Evolutionary conservation across 2,113 vertebrate genomes (phyloP).

Genomic region (Globicephala melas): DNA sequence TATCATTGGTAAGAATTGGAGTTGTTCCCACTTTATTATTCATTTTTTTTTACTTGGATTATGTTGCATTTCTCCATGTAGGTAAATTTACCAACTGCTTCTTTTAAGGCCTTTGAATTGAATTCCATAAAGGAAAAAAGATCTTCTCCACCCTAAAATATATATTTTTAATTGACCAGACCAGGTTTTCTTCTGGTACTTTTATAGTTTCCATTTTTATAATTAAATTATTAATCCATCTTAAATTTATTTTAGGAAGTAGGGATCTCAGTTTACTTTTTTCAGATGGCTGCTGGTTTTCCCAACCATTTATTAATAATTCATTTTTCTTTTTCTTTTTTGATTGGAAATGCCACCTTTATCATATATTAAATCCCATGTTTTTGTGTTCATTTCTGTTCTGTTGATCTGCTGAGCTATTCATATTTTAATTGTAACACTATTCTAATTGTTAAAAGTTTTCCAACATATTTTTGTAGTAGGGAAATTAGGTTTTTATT

Average conservation of each 20-base stretch:
- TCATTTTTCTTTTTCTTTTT: neutral
- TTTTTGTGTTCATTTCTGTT: neutral
- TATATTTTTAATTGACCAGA: neutral
- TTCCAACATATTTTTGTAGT: neutral
- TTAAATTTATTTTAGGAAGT: neutral
- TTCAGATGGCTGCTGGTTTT: neutral
- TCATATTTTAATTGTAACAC: neutral
- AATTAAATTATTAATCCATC: neutral
- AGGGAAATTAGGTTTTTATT: neutral
- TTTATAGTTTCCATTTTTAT: neutral
- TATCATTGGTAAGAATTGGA: neutral
- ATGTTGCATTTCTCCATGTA: neutral
- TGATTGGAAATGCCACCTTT: neutral
- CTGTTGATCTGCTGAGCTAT: neutral
- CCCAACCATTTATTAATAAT: neutral
- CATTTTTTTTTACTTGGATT: constrained; percentile 22
- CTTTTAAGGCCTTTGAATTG: constrained; percentile 14
- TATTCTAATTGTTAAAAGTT: neutral
- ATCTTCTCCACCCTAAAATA: neutral
- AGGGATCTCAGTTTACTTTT: neutral
- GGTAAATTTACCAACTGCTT: neutral
- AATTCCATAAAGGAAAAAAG: neutral
- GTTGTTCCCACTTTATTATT: neutral
- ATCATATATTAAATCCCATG: neutral
- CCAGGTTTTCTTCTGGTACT: neutral